Conservation (phyloP, 23 tunicate genomes). For the Styela clava region DNA sequence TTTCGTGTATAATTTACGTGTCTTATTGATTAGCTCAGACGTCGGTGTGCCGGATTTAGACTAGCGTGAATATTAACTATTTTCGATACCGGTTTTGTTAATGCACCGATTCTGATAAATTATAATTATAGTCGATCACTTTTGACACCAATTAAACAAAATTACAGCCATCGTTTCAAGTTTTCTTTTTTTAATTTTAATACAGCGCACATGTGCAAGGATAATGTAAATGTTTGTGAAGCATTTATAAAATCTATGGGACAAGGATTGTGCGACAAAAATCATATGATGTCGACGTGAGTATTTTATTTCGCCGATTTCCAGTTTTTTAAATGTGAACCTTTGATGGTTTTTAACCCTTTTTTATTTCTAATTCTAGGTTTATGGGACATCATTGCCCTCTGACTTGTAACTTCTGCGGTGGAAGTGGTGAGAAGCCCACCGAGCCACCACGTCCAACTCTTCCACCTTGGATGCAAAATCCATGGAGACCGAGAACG, state of each 20-base stretch:
- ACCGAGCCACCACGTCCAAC: neutral
- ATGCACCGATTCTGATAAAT: neutral
- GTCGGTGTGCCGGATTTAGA: neutral
- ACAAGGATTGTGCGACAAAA: neutral
- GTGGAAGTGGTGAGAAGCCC: neutral
- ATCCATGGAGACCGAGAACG: neutral
- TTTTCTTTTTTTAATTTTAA: neutral
- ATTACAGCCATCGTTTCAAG: neutral
- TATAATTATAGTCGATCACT: neutral
- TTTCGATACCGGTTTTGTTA: neutral
- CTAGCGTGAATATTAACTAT: neutral
- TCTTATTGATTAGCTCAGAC: neutral
- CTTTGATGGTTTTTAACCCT: too few species aligned
- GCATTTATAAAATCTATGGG: neutral
- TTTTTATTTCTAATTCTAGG: constrained; percentile 24
- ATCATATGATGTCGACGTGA: constrained; percentile 13
- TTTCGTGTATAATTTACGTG: neutral
- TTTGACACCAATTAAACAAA: constrained; percentile 11
- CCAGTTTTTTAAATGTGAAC: too few species aligned
- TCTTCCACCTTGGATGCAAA: neutral
- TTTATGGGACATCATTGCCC: constrained; percentile 82
- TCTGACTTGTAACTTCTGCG: constrained; percentile 51
- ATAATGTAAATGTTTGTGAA: constrained; percentile 1
- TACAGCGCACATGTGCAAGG: neutral
- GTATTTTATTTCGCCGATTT: neutral